phyloP scores from a whole-genome alignment of 2,113 vertebrate genomes.

The Caretta caretta region DNA sequence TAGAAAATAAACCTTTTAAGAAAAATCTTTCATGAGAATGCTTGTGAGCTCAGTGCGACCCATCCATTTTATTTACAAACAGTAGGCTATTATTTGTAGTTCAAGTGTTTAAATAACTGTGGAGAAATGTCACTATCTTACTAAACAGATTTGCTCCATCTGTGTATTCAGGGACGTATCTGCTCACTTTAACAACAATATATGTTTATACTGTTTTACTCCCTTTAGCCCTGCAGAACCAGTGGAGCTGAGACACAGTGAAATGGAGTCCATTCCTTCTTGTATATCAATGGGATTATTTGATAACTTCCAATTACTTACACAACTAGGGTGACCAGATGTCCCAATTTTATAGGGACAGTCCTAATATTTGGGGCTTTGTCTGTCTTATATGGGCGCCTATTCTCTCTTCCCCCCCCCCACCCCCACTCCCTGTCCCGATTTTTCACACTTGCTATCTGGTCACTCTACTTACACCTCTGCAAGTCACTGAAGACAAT shows the following conservation, averaged over 20 bases:
- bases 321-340: neutral
- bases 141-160: neutral
- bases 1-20: neutral
- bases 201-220: neutral
- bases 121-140: neutral
- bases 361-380: neutral
- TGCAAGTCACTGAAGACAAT: neutral
- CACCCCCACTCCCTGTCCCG: neutral
- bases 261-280: neutral
- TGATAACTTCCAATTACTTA: neutral
- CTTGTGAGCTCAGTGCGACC: neutral
- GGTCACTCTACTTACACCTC: neutral
- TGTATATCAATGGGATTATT: neutral
- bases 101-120: neutral
- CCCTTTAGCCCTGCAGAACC: neutral
- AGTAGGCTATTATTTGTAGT: neutral
- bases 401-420: accelerated
- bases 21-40: neutral
- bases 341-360: neutral
- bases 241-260: neutral
- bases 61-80: neutral
- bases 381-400: neutral
- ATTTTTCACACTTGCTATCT: neutral
- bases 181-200: neutral
- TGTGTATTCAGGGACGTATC: neutral